Evolutionary conservation across 1,140 invertebrate genomes (phyloP).

Genomic region (Hesperophylax magnus): DNA sequence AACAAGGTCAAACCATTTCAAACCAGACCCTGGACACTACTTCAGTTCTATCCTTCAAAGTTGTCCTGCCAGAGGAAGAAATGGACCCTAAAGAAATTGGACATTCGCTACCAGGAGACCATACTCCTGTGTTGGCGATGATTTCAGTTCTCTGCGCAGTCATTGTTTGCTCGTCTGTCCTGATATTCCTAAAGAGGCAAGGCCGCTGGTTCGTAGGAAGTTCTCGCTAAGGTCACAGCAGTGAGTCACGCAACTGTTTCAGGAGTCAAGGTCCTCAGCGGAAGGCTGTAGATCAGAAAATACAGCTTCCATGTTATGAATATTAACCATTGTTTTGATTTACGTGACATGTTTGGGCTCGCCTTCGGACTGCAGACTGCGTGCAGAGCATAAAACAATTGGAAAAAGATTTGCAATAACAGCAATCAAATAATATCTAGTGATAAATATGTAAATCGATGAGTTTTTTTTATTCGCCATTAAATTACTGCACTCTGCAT

Average conservation of each 20-base stretch:
- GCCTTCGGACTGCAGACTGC: not conserved
- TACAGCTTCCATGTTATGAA: not conserved
- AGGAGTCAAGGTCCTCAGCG: not conserved
- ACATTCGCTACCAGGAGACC: not conserved
- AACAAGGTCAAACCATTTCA: too few species aligned
- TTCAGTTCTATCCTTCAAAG: conserved; percentile 50
- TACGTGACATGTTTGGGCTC: not conserved
- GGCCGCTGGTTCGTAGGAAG: conserved; percentile 13
- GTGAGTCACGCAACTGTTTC: conserved; percentile 1
- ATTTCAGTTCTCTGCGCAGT: conserved; percentile 34
- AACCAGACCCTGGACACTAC: conserved; percentile 45
- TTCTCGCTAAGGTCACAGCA: not conserved
- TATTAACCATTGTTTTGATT: conserved; percentile 8
- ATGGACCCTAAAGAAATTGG: not conserved
- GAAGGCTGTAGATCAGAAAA: not conserved
- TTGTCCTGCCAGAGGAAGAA: conserved; percentile 42
- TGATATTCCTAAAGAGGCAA: conserved; percentile 47
- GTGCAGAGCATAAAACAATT: not conserved
- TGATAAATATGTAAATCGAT: too few species aligned
- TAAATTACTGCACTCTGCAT: too few species aligned
- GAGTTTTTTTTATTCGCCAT: too few species aligned
- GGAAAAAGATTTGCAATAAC: not conserved
- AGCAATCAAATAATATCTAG: too few species aligned
- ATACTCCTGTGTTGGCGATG: conserved; percentile 28
- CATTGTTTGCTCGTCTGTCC: conserved; percentile 30